Conservation (phyloP, 2,797 vertebrate species). For the Hyperoplus immaculatus region DNA sequence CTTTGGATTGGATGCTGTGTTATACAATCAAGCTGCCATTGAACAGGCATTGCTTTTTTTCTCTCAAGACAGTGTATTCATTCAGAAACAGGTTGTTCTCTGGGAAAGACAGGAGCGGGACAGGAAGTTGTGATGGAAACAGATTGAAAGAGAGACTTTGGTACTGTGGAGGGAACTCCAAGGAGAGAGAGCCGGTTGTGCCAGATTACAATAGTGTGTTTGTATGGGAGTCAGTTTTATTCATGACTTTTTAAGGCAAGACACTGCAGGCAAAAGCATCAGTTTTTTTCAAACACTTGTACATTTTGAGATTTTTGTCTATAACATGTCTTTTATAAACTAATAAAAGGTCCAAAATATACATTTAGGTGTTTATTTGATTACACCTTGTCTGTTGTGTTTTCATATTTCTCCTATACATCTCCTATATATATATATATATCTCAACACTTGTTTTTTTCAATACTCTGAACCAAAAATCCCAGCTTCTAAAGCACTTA, state of each 20-base stretch:
- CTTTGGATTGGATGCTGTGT: slow-evolving; percentile 50
- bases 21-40: slow-evolving; percentile 56
- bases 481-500: too few relatives aligned
- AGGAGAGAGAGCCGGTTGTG: slow-evolving; percentile 34
- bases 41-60: slow-evolving; percentile 53
- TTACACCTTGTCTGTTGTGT: too few relatives aligned
- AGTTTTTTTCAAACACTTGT: too few relatives aligned
- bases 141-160: not conserved
- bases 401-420: too few relatives aligned
- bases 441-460: too few relatives aligned
- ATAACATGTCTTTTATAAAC: too few relatives aligned
- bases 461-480: too few relatives aligned
- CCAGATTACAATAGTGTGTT: slow-evolving; percentile 9
- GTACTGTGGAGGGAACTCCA: not conserved
- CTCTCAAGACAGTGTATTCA: slow-evolving; percentile 48
- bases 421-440: too few relatives aligned
- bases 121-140: slow-evolving; percentile 46
- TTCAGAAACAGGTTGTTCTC: slow-evolving; percentile 57
- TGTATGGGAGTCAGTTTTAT: not conserved
- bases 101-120: slow-evolving; percentile 22
- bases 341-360: too few relatives aligned
- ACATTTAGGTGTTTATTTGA: too few relatives aligned
- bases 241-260: not conserved
- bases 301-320: too few relatives aligned
- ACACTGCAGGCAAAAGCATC: too few relatives aligned